A percentile compares a stretch with the other conserved stretches of the same genome.
Evolutionary conservation across 92 coral and sea anemone genomes (phyloP).

Genomic region (Palythoa heliodiscus): DNA sequence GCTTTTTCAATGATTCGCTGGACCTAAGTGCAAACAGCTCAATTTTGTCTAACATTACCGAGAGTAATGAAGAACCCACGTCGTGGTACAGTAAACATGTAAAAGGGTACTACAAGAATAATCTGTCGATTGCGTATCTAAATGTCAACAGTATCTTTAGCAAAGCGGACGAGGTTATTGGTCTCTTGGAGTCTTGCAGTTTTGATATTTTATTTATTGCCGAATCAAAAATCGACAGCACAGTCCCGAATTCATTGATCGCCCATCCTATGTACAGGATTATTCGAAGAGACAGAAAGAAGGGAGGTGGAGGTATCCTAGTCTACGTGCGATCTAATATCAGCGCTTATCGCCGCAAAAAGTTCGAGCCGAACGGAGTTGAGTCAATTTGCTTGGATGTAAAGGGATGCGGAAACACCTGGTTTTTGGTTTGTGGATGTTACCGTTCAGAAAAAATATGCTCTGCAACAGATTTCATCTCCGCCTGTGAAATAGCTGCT

Average conservation of each 20-base stretch:
- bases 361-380: slow-evolving; percentile 54
- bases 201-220: slow-evolving; percentile 8
- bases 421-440: slow-evolving; percentile 63
- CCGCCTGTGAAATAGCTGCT: slow-evolving; percentile 46
- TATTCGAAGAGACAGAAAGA: slow-evolving; percentile 26
- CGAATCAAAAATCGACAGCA: slow-evolving; percentile 5
- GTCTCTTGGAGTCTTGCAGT: background rate
- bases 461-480: slow-evolving; percentile 46
- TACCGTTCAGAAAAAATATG: slow-evolving; percentile 65
- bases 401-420: slow-evolving; percentile 35
- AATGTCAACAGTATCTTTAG: slow-evolving; percentile 14
- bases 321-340: slow-evolving; percentile 36
- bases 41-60: background rate
- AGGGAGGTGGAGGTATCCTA: slow-evolving; percentile 20
- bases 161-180: slow-evolving; percentile 7
- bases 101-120: background rate
- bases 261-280: slow-evolving; percentile 31
- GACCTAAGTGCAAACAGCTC: slow-evolving; percentile 7
- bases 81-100: slow-evolving; percentile 27
- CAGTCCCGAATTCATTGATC: slow-evolving; percentile 7
- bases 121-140: slow-evolving; percentile 2
- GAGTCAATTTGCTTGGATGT: slow-evolving; percentile 53
- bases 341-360: slow-evolving; percentile 35
- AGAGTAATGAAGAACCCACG: slow-evolving; percentile 25
- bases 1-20: slow-evolving; percentile 31